Evolutionary conservation across 1,140 invertebrate genomes (phyloP).

Genomic region (Apolygus lucorum): DNA sequence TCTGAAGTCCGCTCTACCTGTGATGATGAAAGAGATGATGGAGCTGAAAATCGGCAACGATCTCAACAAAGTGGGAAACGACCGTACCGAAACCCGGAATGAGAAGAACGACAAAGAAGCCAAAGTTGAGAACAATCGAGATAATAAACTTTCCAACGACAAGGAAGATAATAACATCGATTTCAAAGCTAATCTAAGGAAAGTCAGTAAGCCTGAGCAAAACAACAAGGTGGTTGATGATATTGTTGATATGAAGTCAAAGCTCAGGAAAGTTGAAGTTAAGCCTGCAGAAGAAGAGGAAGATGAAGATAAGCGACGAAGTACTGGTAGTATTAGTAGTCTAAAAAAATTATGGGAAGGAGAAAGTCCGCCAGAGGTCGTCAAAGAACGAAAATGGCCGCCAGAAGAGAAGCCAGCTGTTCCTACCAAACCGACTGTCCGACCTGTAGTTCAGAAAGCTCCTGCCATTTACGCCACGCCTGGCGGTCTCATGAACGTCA

Average conservation of each 20-base stretch:
- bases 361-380: slow-evolving; percentile 48
- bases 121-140: slow-evolving; percentile 25
- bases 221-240: slow-evolving; percentile 36
- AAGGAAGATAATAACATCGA: slow-evolving; percentile 40
- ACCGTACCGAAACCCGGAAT: slow-evolving; percentile 25
- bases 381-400: slow-evolving; percentile 50
- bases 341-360: slow-evolving; percentile 87
- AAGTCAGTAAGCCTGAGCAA: slow-evolving; percentile 43
- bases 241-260: slow-evolving; percentile 76
- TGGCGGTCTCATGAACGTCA: slow-evolving; percentile 46
- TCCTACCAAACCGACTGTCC: slow-evolving; percentile 54
- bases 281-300: slow-evolving; percentile 49
- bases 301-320: slow-evolving; percentile 74
- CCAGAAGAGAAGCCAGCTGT: slow-evolving; percentile 55
- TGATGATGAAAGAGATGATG: slow-evolving; percentile 64
- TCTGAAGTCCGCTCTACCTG: slow-evolving; percentile 37
- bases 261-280: slow-evolving; percentile 69
- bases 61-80: slow-evolving; percentile 53
- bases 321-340: slow-evolving; percentile 85
- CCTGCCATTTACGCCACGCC: slow-evolving; percentile 58
- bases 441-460: slow-evolving; percentile 37
- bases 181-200: slow-evolving; percentile 45
- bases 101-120: slow-evolving; percentile 15
- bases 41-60: slow-evolving; percentile 62
- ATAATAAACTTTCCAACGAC: slow-evolving; percentile 30